Percentiles rank a stretch among this genome's conserved stretches.
phyloP scores from a whole-genome alignment of 2,113 vertebrate species.

The Microtus pennsylvanicus region DNA sequence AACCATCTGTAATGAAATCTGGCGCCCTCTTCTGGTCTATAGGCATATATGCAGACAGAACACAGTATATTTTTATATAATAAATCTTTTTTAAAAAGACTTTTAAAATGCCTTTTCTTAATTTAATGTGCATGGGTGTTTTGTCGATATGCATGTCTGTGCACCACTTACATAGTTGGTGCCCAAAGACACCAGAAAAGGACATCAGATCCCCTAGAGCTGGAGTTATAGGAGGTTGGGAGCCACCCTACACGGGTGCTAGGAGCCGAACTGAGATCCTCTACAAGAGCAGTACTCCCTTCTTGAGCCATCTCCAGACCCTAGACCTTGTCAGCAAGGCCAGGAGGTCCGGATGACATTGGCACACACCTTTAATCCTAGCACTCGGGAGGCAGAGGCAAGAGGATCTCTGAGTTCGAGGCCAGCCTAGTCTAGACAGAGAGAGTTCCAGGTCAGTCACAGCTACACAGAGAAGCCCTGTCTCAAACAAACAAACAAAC shows the following conservation, averaged over 20 bases:
- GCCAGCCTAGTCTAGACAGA: background rate
- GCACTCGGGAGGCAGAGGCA: background rate
- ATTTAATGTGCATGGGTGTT: background rate
- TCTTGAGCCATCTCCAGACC: background rate
- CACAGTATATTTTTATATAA: no score
- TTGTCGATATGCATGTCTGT: background rate
- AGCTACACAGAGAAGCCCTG: background rate
- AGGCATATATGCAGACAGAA: no score
- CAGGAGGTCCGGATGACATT: background rate
- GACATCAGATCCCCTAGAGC: background rate
- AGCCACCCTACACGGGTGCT: background rate
- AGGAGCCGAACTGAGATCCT: background rate
- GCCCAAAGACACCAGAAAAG: background rate
- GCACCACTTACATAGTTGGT: background rate
- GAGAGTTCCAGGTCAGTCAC: background rate
- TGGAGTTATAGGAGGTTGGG: background rate
- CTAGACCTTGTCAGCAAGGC: background rate
- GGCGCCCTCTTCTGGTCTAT: no score
- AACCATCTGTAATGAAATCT: no score
- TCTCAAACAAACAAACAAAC: background rate
- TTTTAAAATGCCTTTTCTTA: background rate
- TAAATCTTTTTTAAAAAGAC: no score
- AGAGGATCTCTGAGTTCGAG: no score
- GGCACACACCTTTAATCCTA: background rate
- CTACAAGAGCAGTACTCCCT: background rate